These are phyloP conservation scores for Seira ritae DNA, from an alignment of 2,888 invertebrate genomes.

Conservation along the genomic window DNA sequence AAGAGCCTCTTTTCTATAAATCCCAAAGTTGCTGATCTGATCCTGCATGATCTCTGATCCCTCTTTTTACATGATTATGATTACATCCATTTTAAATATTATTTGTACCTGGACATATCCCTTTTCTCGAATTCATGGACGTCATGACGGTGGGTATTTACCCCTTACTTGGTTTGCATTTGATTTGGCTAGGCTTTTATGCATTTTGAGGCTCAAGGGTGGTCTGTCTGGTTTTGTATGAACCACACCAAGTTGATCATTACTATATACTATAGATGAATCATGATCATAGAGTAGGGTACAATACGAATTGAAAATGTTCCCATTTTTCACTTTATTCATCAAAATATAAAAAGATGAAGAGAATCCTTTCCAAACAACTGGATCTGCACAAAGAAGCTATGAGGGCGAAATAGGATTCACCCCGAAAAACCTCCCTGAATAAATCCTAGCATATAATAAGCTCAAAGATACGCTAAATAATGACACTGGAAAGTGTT, in stretches of 20 bases:
- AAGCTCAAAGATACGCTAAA: constrained; percentile 6
- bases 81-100: too few relatives aligned
- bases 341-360: too few relatives aligned
- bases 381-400: constrained; percentile 37
- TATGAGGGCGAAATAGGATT: constrained; percentile 27
- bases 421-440: constrained; percentile 31
- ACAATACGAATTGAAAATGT: too few relatives aligned
- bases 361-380: constrained; percentile 53
- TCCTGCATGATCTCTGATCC: too few relatives aligned
- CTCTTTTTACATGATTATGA: too few relatives aligned
- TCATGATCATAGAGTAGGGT: too few relatives aligned
- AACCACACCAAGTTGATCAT: constrained; percentile 23
- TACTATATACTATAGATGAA: too few relatives aligned
- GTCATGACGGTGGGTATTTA: neutral
- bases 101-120: too few relatives aligned
- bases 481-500: too few relatives aligned
- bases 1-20: too few relatives aligned
- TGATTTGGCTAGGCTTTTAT: neutral
- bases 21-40: too few relatives aligned
- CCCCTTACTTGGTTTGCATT: neutral
- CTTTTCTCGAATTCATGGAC: too few relatives aligned
- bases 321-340: constrained; percentile 36
- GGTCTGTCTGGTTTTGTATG: constrained; percentile 51
- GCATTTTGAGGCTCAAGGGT: constrained; percentile 18
- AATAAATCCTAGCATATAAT: constrained; percentile 3